Conservation (phyloP, 2,888 invertebrate species). For the Rhorus exstirpatorius region DNA sequence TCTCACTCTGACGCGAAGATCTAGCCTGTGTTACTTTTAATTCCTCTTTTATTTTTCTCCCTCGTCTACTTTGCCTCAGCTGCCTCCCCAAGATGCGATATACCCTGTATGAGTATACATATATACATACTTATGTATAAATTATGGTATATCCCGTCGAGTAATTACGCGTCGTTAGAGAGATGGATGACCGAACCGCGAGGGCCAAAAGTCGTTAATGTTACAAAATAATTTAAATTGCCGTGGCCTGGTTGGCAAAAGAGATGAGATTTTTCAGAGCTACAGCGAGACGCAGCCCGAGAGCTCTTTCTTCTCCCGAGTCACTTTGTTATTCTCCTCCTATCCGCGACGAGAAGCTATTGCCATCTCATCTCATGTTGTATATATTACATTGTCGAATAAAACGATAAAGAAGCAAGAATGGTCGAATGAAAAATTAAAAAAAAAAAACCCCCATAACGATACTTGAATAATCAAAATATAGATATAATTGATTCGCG, state of each 20-base stretch:
- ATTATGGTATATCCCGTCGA: constrained; percentile 35
- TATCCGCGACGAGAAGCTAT: constrained; percentile 21
- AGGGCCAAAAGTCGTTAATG: constrained; percentile 64
- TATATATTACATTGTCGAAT: constrained; percentile 33
- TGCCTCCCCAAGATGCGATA: constrained; percentile 19
- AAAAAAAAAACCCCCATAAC: no score
- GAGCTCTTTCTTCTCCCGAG: constrained; percentile 7
- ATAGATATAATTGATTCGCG: no score
- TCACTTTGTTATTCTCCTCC: not conserved
- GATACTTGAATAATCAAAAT: no score
- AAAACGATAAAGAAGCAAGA: not conserved
- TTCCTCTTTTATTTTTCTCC: constrained; percentile 38
- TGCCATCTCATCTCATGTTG: constrained; percentile 1
- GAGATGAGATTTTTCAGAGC: constrained; percentile 51
- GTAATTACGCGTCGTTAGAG: constrained; percentile 65
- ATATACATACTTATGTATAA: not conserved
- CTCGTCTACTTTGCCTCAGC: constrained; percentile 5
- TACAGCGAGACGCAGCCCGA: not conserved
- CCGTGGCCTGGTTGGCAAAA: constrained; percentile 66
- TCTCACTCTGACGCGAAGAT: constrained; percentile 41
- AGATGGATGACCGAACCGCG: constrained; percentile 55
- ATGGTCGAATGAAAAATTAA: no score
- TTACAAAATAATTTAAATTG: constrained; percentile 71
- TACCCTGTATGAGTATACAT: not conserved
- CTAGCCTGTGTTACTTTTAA: constrained; percentile 50